Evolutionary conservation across 92 coral and sea anemone genomes (phyloP), one percentile per base, ranked within the genome.

Genomic region (Isaurus tuberculatus): DNA sequence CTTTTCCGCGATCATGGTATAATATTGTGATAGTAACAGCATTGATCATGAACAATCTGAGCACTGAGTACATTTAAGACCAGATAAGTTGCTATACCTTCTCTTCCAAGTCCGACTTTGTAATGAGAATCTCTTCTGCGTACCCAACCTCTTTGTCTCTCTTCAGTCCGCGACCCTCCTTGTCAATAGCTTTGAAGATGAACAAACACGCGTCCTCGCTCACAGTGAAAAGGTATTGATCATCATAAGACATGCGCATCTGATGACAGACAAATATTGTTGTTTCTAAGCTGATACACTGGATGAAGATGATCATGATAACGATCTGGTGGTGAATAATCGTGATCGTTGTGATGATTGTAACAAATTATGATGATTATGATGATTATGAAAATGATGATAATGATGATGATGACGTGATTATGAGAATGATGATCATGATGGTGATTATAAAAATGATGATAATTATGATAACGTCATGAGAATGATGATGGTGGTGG

Each of bases 171-270:
- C 99, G 95, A 42, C 99, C 99, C 88, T 97, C 99, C 75, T 97
- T 97, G 80, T 97, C 99, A 30, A 93, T 92, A 0, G 99, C 99
- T 84, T 94, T 97, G 90, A 90, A 94, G 85, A 97, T 90, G 91
- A 92, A 97, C 84, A 97, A 78, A 85, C 92, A 90, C 14, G 95
- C 97, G 73, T 97, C 99, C 71, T 97, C 99, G 72, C 98, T 91
- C 80, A 94, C 99, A 33, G 98, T 97, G 87, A 97, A 97, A 84
- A 97, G 90, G 87, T 97, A 94, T 70, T 97, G 99, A 81, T 97
- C 99, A 48, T 97, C 99, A 75, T 73, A 97, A 46, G 99, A 97
- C 99, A 97, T 97, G 90, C 99, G 98, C 95, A 97, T 94, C 99
- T 97, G 78, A 44, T 86, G 29, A 82, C 30, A 30, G 36, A 75